These are phyloP conservation scores for Leucosticte australis DNA, from an alignment of 2,113 vertebrate species.

Conservation along the genomic window DNA sequence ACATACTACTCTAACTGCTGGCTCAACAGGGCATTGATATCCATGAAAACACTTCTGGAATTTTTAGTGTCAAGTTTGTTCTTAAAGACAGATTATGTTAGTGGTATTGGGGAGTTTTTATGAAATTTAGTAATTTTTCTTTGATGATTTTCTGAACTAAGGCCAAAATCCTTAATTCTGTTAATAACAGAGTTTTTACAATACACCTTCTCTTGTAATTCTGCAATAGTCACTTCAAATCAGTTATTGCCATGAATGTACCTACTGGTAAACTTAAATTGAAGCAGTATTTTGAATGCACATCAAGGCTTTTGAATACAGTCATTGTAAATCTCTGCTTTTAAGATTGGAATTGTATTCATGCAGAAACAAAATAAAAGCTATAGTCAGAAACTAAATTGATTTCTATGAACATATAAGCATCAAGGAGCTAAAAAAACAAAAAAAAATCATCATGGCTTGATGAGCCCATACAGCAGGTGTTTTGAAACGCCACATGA, in stretches of 20 bases:
- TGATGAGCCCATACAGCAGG: conserved; percentile 9
- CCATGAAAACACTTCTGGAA: background rate
- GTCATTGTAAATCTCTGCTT: background rate
- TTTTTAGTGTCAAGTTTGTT: background rate
- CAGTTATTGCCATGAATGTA: background rate
- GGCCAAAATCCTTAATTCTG: background rate
- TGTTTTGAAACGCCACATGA: background rate
- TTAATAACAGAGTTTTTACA: background rate
- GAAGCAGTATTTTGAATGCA: background rate
- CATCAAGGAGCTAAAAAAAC: background rate
- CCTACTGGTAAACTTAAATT: background rate
- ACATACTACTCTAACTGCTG: background rate
- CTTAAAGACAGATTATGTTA: background rate
- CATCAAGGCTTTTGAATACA: background rate
- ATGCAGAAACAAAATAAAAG: background rate
- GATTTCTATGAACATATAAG: background rate
- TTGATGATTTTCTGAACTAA: background rate
- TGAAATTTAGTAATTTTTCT: background rate
- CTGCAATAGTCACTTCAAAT: background rate
- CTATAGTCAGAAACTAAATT: background rate
- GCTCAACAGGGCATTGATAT: background rate
- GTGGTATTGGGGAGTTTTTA: background rate
- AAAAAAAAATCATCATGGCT: background rate
- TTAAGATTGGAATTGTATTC: background rate
- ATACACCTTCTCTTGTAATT: background rate